phyloP scores from a whole-genome alignment of 2,113 vertebrate species.

The Corydoras maculifer region DNA sequence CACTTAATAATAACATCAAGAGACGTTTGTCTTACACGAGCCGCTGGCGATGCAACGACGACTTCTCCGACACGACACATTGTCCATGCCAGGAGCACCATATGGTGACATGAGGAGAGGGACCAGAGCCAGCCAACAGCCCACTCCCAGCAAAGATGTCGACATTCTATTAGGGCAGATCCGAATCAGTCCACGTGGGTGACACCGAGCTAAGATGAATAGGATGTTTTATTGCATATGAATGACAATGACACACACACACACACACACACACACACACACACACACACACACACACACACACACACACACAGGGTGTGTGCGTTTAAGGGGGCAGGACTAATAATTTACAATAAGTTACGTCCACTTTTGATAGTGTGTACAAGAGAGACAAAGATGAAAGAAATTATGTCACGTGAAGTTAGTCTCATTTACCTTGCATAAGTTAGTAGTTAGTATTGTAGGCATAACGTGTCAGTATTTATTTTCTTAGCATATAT shows the following conservation, averaged over 20 bases:
- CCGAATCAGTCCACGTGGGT: constrained; percentile 52
- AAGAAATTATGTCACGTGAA: too few species aligned
- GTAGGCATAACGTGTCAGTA: too few species aligned
- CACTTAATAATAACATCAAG: constrained; percentile 38
- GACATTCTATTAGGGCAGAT: constrained; percentile 64
- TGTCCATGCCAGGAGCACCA: constrained; percentile 63
- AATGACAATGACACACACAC: constrained; percentile 38
- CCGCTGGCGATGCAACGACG: constrained; percentile 31
- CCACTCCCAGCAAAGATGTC: constrained; percentile 60
- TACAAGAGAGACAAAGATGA: too few species aligned
- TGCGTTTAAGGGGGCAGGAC: neutral
- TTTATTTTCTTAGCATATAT: neutral
- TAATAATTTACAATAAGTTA: neutral
- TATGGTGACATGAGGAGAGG: constrained; percentile 71
- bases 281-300: constrained; percentile 12
- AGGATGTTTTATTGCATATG: constrained; percentile 36
- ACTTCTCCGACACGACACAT: constrained; percentile 32
- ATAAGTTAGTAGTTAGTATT: too few species aligned
- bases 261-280: constrained; percentile 8
- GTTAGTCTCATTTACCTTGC: too few species aligned
- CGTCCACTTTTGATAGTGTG: neutral
- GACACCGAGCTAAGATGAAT: constrained; percentile 49
- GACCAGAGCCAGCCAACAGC: constrained; percentile 50
- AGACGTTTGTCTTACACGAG: constrained; percentile 40
- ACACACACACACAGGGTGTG: neutral